These are phyloP conservation scores for Allacma fusca DNA, from an alignment of 2,888 invertebrate species.

Conservation along the genomic window DNA sequence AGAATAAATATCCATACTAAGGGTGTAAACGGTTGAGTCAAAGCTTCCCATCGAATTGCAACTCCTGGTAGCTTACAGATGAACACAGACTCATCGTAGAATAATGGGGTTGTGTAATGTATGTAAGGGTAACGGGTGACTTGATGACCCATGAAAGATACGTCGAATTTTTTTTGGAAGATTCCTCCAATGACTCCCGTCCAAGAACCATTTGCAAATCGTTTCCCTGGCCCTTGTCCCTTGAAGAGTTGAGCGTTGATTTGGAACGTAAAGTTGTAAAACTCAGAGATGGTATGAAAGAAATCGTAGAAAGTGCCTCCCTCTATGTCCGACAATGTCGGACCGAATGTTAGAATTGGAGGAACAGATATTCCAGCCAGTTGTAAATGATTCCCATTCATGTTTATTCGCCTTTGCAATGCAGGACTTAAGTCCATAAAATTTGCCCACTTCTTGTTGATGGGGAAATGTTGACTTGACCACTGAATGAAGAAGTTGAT, in stretches of 20 bases:
- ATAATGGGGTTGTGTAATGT: slow-evolving; percentile 20
- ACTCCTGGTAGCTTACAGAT: neutral
- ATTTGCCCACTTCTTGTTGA: too few relatives aligned
- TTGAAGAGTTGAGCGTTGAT: neutral
- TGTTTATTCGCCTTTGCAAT: too few relatives aligned
- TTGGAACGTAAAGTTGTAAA: slow-evolving; percentile 24
- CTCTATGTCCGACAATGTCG: neutral
- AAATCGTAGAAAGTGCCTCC: slow-evolving; percentile 29
- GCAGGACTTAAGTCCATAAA: too few relatives aligned
- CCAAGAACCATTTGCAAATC: slow-evolving; percentile 4
- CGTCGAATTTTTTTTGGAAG: slow-evolving; percentile 10
- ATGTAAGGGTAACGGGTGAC: slow-evolving; percentile 17
- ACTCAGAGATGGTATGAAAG: neutral
- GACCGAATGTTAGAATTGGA: neutral
- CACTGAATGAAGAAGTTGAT: too few relatives aligned
- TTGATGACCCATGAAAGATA: slow-evolving; percentile 39
- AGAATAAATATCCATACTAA: neutral
- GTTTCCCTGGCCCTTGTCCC: neutral
- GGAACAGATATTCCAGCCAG: slow-evolving; percentile 32
- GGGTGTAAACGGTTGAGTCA: slow-evolving; percentile 5
- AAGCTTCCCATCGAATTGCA: neutral
- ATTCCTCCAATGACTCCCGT: slow-evolving; percentile 30
- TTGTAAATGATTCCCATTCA: neutral
- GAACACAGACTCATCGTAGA: slow-evolving; percentile 24
- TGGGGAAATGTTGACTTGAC: too few relatives aligned